Evolutionary conservation across 2,113 vertebrate genomes (phyloP), one percentile per base, ranked within the genome.

Genomic region (Xyrauchen texanus): DNA sequence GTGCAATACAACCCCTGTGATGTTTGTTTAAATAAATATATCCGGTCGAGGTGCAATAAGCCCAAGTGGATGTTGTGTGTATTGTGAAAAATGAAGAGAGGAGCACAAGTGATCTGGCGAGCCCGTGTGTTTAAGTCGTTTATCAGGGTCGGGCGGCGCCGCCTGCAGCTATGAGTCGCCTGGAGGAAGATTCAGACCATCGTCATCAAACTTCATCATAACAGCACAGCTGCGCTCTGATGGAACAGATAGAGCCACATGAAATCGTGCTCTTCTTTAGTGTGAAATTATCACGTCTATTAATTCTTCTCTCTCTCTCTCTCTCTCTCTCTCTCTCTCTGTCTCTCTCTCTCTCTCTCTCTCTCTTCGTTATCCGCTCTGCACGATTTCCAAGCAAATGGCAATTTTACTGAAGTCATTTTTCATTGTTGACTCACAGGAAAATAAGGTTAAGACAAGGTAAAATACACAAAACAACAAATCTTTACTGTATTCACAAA

Each of bases 231-330:
- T 98, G 97, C 95, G 94, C 90, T 96, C 95, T 95, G 96, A 95
- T 95, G 94, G 92, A 94, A 92, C 93, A 92, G 95, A 95, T 94
- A 94, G 94, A 88, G 92, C 91, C 87, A 89, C 91, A 92, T 93
- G 94, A 94, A 96, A 97, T 95, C 95, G 94, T 92, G 94, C 93
- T 93, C 92, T 93, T 91, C 92, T 94, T 91, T 92, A 92, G 92
- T 96, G 95, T 95, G 95, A 97, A 98, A 98, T 98, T 94, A 95
- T 96, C 96, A 96, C 95, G 94, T 96, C 96, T 97, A 96, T 97
- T 96, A 96, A 98, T 96, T 95, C 21, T 34, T 34, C 95, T 95
- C 93, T 90, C 79, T 88, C 90, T 57, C 57, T 67, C 47, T 45
- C 57, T 46, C 10, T 77, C 79, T 66, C 44, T 64, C 67, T 42